Evolutionary conservation across 2,888 invertebrate genomes (phyloP).

Genomic region (Macrosiphum euphorbiae): DNA sequence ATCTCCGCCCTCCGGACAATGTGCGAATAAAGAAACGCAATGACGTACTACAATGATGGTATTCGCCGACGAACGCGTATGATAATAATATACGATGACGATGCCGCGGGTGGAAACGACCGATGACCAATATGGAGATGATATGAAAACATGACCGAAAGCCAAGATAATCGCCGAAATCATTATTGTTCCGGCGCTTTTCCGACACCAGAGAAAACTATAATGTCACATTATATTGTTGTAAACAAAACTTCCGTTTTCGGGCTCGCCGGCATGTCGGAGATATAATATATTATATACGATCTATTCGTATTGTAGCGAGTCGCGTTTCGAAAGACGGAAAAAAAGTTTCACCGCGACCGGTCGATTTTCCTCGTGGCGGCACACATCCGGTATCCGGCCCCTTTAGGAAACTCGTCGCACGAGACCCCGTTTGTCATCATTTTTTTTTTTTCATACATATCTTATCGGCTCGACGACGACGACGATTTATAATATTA

Average conservation of each 20-base stretch:
- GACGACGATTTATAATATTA: constrained; percentile 1
- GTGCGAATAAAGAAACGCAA: background rate
- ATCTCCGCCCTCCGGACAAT: background rate
- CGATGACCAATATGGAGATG: background rate
- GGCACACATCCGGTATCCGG: constrained; percentile 53
- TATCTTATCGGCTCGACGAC: constrained; percentile 25
- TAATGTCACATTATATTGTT: background rate
- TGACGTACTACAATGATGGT: background rate
- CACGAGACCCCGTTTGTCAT: constrained; percentile 25
- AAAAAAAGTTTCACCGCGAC: constrained; percentile 56
- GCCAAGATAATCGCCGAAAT: background rate
- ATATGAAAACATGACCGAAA: background rate
- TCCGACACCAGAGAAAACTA: background rate
- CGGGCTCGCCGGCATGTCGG: background rate
- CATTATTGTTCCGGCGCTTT: background rate
- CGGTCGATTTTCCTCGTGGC: constrained; percentile 54
- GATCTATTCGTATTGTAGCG: background rate
- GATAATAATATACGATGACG: background rate
- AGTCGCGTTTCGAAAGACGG: constrained; percentile 15
- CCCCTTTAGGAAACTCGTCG: constrained; percentile 64
- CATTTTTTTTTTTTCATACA: background rate
- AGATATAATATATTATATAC: background rate
- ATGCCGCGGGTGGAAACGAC: background rate
- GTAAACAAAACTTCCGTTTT: background rate
- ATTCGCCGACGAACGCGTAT: background rate